A percentile compares a stretch with the other conserved stretches of the same genome.
These are phyloP conservation scores for Polyodon spathula DNA, from an alignment of 2,113 vertebrate genomes.

Conservation along the genomic window DNA sequence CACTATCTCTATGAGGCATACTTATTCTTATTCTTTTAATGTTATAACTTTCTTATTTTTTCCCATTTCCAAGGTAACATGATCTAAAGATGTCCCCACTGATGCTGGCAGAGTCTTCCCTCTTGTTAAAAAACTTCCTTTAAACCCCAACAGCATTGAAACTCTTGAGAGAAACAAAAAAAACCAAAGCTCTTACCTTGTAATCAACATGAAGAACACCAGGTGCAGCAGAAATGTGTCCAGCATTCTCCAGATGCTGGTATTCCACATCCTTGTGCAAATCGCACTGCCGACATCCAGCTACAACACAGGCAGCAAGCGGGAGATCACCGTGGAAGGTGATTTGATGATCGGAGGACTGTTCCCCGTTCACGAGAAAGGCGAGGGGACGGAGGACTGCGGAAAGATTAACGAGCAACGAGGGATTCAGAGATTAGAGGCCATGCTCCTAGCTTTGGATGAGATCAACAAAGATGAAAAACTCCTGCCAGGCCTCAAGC, in stretches of 20 bases:
- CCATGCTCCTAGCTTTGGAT: conserved; percentile 92
- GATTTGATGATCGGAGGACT: conserved; percentile 91
- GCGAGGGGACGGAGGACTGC: conserved; percentile 74
- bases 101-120: too few species aligned
- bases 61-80: too few species aligned
- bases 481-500: conserved; percentile 78
- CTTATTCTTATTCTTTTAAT: too few species aligned
- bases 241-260: conserved; percentile 35
- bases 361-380: conserved; percentile 91
- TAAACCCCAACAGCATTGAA: conserved; percentile 31
- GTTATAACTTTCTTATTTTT: too few species aligned
- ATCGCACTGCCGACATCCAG: conserved; percentile 48
- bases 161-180: neutral
- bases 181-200: neutral
- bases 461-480: conserved; percentile 80
- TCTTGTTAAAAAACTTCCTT: too few species aligned
- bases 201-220: neutral
- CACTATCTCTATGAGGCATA: too few species aligned
- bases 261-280: conserved; percentile 41
- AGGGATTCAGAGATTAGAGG: conserved; percentile 94
- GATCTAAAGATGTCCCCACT: too few species aligned
- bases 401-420: conserved; percentile 88
- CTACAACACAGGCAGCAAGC: conserved; percentile 56
- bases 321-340: conserved; percentile 81
- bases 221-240: conserved; percentile 23